Evolutionary conservation across 2,888 invertebrate genomes (phyloP), one percentile per base, ranked within the genome.

Genomic region (Drosophila affinis): DNA sequence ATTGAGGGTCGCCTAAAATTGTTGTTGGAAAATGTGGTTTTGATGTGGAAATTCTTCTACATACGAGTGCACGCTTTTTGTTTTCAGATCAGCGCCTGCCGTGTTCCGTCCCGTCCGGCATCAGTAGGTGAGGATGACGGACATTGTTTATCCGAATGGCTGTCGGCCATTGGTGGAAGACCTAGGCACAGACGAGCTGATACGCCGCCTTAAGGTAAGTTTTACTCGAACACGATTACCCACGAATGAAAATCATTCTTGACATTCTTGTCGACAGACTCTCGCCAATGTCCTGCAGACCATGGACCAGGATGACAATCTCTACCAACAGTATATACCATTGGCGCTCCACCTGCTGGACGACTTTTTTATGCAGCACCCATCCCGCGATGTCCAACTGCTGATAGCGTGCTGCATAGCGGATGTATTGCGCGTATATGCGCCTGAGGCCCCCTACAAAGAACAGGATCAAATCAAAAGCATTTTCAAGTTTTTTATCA

Each of bases 391-490:
- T 93, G 98, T 99, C 0, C 97, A 98, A 91, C 93, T 99, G 57
- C 93, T 99, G 44, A 97, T 98, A 70, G 99, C 99, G 0, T 99
- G 99, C 92, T 99, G 99, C 91, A 97, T 99, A 89, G 99, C 99
- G 7, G 99, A 99, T 92, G 97, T 99, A 39, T 94, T 99, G 77
- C 93, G 99, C 69, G 97, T 99, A 7, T 99, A 98, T 92, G 99
- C 99, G 1, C 99, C 99, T 0, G 98, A 99, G 91, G 98, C 98
- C 45, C 99, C 99, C 0, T 99, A 98, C 91, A 98, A 98, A 93
- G 98, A 98, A 91, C 96, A 97, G 72, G 97, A 97, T 72, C 98
- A 98, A 94, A 96, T 99, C 69, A 96, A 96, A 92, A 93, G 95
- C 18, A 97, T 98, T 91, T 99, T 99, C 93, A 93, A 97, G 92